Conservation (phyloP, 2,113 vertebrate species). For the Parus major region DNA sequence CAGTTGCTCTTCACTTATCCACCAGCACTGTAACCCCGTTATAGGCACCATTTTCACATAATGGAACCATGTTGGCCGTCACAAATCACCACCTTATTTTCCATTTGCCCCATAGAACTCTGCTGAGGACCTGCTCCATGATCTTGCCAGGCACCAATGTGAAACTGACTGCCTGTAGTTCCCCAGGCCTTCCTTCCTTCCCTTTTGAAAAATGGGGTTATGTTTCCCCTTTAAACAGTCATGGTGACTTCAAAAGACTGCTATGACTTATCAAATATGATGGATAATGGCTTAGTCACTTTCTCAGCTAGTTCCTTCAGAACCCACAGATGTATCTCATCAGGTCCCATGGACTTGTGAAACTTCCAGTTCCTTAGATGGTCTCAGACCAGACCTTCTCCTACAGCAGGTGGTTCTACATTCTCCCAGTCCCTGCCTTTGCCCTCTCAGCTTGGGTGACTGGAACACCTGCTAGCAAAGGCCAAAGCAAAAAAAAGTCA, state of each 20-base stretch:
- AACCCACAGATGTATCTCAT: neutral
- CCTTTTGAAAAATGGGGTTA: neutral
- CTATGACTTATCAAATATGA: neutral
- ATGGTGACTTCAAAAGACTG: neutral
- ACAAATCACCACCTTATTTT: neutral
- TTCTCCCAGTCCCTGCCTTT: neutral
- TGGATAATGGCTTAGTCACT: neutral
- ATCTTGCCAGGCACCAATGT: neutral
- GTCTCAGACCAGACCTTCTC: neutral
- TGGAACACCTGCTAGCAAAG: neutral
- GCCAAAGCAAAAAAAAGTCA: neutral
- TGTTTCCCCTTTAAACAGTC: neutral
- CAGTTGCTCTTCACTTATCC: neutral
- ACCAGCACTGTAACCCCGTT: neutral
- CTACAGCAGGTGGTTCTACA: neutral
- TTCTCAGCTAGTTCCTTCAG: neutral
- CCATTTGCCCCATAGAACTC: fast-evolving
- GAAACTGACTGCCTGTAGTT: neutral
- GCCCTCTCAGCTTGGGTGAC: too few relatives aligned
- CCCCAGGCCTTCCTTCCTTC: neutral
- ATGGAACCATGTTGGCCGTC: neutral
- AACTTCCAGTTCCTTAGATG: neutral
- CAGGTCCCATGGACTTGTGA: neutral
- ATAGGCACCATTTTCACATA: neutral
- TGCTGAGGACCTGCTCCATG: neutral